Conservation (phyloP, 1,140 invertebrate species). For the Pristionchus pacificus region DNA sequence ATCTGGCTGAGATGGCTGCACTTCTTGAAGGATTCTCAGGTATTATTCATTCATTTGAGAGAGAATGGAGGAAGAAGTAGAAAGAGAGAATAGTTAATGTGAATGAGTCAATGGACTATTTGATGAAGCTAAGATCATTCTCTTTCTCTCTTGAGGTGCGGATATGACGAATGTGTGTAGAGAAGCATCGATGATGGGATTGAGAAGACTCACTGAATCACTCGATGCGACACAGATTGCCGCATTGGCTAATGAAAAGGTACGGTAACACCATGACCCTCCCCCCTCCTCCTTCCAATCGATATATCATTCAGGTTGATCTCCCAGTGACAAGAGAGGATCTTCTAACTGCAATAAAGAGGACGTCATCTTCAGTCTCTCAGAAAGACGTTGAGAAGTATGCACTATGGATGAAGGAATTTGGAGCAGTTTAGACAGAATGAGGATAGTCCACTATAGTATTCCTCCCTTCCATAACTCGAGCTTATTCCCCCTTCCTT, state of each 20-base stretch:
- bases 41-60: too few species aligned
- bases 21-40: constrained; percentile 50
- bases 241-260: constrained; percentile 8
- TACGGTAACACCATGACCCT: not conserved
- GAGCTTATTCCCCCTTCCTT: not conserved
- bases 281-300: not conserved
- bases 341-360: constrained; percentile 30
- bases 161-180: constrained; percentile 48
- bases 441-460: constrained; percentile 19
- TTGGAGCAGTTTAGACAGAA: constrained; percentile 36
- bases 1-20: constrained; percentile 36
- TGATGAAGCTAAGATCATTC: too few species aligned
- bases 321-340: constrained; percentile 35
- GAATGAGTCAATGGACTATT: too few species aligned
- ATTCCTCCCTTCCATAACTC: constrained; percentile 2
- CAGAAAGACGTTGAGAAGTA: constrained; percentile 34
- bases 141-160: too few species aligned
- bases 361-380: constrained; percentile 37
- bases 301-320: constrained; percentile 25
- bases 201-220: constrained; percentile 28
- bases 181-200: constrained; percentile 42
- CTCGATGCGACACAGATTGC: constrained; percentile 19
- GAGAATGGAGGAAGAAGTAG: too few species aligned
- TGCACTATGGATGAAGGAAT: constrained; percentile 42
- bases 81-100: too few species aligned